A percentile compares a stretch with the other conserved stretches of the same genome.
These are phyloP conservation scores for Melanaphis sacchari DNA, from an alignment of 1,140 invertebrate species.

Conservation along the genomic window DNA sequence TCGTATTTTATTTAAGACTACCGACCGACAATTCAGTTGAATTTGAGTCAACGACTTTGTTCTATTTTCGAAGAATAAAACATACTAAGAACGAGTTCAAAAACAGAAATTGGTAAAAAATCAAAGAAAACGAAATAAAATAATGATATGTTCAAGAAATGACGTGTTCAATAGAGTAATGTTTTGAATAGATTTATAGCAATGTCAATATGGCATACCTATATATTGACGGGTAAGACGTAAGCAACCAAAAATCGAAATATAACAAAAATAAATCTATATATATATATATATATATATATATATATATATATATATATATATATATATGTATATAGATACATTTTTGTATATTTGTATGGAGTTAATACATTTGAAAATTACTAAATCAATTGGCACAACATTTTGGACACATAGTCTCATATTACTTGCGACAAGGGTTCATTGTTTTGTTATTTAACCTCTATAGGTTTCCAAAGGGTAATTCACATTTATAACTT, in stretches of 20 bases:
- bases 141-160: not conserved
- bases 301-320: not conserved
- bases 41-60: not conserved
- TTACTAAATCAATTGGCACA: not conserved
- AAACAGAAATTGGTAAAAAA: not conserved
- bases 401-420: not conserved
- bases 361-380: not conserved
- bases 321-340: not conserved
- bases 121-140: not conserved
- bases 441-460: not conserved
- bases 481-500: not conserved
- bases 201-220: rapidly evolving
- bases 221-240: not conserved
- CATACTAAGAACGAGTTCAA: not conserved
- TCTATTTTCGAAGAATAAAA: not conserved
- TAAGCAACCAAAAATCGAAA: not conserved
- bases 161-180: not conserved
- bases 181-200: not conserved
- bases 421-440: not conserved
- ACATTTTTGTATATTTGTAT: no score
- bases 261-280: no score
- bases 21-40: not conserved
- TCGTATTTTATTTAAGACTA: not conserved
- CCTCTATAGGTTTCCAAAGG: no score
- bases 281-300: not conserved